phyloP scores from a whole-genome alignment of 2,888 invertebrate species.

The Osedax fenrisi region DNA sequence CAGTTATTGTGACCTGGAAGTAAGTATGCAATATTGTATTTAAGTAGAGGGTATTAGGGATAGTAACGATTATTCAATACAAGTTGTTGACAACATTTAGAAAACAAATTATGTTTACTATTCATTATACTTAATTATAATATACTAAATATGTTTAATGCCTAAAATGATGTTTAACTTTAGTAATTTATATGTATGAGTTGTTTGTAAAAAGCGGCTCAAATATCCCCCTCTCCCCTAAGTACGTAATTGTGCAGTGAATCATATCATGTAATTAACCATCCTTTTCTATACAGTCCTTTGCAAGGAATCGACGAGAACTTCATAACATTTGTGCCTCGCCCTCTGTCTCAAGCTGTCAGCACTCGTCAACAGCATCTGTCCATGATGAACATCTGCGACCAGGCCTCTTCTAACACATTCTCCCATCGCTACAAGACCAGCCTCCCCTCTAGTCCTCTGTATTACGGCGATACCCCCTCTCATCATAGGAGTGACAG shows the following conservation, averaged over 20 bases:
- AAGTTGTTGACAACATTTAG: too few species aligned
- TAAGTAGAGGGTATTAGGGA: neutral
- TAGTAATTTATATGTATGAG: too few species aligned
- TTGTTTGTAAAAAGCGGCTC: too few species aligned
- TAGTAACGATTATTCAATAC: neutral
- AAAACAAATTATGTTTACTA: too few species aligned
- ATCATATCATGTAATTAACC: conserved; percentile 56
- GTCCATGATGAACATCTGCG: neutral
- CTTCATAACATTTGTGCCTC: conserved; percentile 40
- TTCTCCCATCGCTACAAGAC: neutral
- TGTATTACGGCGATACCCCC: conserved; percentile 33
- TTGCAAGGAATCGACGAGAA: conserved; percentile 49
- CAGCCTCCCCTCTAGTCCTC: neutral
- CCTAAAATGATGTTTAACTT: too few species aligned
- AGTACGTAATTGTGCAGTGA: too few species aligned
- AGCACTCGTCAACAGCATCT: conserved; percentile 20
- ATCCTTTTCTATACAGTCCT: conserved; percentile 41
- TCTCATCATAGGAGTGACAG: conserved; percentile 6
- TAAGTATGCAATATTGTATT: conserved; percentile 47
- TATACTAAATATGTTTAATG: too few species aligned
- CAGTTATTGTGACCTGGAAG: conserved; percentile 56
- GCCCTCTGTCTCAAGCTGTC: conserved; percentile 37
- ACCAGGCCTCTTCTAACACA: neutral
- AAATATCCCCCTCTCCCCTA: too few species aligned
- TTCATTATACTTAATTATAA: too few species aligned